Conservation (phyloP, 2,797 vertebrate species). For the Leptodactylus fallax region DNA sequence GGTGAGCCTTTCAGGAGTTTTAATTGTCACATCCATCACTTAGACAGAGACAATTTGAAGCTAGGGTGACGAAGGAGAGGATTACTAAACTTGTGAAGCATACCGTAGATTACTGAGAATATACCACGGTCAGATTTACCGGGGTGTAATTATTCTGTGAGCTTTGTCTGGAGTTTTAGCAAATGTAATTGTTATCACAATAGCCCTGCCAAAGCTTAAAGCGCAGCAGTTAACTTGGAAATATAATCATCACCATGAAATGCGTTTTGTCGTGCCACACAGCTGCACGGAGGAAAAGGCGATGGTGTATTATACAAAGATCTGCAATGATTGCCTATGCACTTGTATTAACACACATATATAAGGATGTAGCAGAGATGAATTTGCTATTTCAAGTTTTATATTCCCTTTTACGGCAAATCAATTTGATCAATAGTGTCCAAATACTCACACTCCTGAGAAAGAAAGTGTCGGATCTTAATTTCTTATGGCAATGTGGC, state of each 20-base stretch:
- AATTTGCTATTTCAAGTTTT: neutral
- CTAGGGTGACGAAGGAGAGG: conserved; percentile 66
- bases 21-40: conserved; percentile 71
- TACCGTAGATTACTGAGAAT: conserved; percentile 63
- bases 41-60: conserved; percentile 64
- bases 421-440: too few species aligned
- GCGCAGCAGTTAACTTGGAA: conserved; percentile 52
- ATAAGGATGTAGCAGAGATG: neutral
- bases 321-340: conserved; percentile 64
- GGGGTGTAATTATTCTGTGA: conserved; percentile 55
- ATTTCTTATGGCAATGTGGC: too few species aligned
- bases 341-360: conserved; percentile 11
- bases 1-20: conserved; percentile 67
- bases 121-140: conserved; percentile 63
- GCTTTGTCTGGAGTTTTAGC: conserved; percentile 57
- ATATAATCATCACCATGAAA: conserved; percentile 5
- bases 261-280: conserved; percentile 51
- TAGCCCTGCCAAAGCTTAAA: conserved; percentile 24
- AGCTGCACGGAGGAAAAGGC: conserved; percentile 66
- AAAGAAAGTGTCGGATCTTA: too few species aligned
- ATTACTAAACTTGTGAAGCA: conserved; percentile 65
- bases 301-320: conserved; percentile 66
- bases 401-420: neutral
- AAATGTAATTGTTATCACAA: conserved; percentile 53
- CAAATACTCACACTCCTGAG: neutral